phyloP scores from a whole-genome alignment of 1,140 invertebrate genomes.

The Drosophila pseudoobscura region DNA sequence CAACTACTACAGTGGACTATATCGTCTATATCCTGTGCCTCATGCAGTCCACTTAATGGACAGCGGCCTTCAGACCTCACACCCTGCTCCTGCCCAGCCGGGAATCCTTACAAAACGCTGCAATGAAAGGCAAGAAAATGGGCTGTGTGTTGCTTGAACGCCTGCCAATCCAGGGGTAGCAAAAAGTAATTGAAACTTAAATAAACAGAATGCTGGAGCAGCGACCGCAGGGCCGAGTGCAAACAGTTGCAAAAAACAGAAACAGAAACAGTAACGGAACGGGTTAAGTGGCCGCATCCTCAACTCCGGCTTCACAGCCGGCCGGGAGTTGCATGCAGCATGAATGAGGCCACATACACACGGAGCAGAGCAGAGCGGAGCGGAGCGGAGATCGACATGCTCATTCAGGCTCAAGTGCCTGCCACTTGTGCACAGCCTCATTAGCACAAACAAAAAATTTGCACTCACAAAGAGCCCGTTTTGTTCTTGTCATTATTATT shows the following conservation, averaged over 20 bases:
- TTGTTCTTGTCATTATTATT: conserved; percentile 39
- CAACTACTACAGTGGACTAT: too few relatives aligned
- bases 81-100: background rate
- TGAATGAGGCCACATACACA: conserved; percentile 28
- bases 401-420: conserved; percentile 41
- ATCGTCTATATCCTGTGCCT: conserved; percentile 7
- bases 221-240: conserved; percentile 51
- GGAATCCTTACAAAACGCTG: conserved; percentile 29
- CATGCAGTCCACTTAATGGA: conserved; percentile 9
- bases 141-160: conserved; percentile 42
- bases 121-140: conserved; percentile 47
- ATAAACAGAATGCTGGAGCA: conserved; percentile 63
- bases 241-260: conserved; percentile 27
- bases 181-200: conserved; percentile 76
- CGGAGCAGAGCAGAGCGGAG: too few relatives aligned
- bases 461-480: conserved; percentile 44
- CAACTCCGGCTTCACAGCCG: conserved; percentile 36
- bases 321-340: conserved; percentile 6
- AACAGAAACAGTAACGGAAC: conserved; percentile 15
- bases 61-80: conserved; percentile 28
- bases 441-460: conserved; percentile 50
- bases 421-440: conserved; percentile 71
- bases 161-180: conserved; percentile 45
- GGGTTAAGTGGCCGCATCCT: conserved; percentile 63
- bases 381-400: conserved; percentile 14